Base-by-base conservation (phyloP, 2,888 invertebrate genomes). In the Mimumesa dahlbomi region DNA sequence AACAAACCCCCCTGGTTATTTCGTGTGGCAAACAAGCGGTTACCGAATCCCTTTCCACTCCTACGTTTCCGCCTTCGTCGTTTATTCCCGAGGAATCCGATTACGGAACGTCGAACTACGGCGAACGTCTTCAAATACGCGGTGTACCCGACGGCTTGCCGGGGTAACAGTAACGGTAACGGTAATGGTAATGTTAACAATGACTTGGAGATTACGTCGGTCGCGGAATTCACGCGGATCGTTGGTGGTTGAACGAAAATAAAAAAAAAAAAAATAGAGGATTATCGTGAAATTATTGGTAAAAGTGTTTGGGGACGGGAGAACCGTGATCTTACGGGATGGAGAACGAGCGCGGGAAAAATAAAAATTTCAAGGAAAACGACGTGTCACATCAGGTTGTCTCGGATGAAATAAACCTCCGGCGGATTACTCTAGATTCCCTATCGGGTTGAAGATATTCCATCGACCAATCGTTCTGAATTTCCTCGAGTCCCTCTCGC, bases 11-110 rank as follows among this genome's bases (percentile, higher is more conserved):
- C 43, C 57, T 61, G 64, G 72, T 82, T 83, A 76, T 83, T 83
- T 81, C 75, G 73, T 73, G 75, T 65, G 57, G 71, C 77, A 83
- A 84, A 83, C 80, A 77, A 79, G 69, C 79, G 77, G 80, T 82
- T 79, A 67, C 64, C 52, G 72, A 75, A 69, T 71, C 77, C 48
- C 40, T 61, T 73, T 61, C 48, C 49, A 57, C 36, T 46, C 57
- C n/a, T n/a, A n/a, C 9, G 43, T 48, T 64, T 58, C 46, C 58
- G 43, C 31, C 49, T n/a, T 34, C 46, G 19, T 5, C 50, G 59
- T 75, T 70, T 53, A 34, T 43, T 48, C 46, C 40, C 11, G 13
- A 58, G 38, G 56, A 66, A 71, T 53, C 61, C 52, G 59, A 62
- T 68, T 69, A 57, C 31, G 11, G 18, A 2, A 1, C 42, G 49